phyloP scores from a whole-genome alignment of 1,140 invertebrate genomes.

The Ceratina japonica region DNA sequence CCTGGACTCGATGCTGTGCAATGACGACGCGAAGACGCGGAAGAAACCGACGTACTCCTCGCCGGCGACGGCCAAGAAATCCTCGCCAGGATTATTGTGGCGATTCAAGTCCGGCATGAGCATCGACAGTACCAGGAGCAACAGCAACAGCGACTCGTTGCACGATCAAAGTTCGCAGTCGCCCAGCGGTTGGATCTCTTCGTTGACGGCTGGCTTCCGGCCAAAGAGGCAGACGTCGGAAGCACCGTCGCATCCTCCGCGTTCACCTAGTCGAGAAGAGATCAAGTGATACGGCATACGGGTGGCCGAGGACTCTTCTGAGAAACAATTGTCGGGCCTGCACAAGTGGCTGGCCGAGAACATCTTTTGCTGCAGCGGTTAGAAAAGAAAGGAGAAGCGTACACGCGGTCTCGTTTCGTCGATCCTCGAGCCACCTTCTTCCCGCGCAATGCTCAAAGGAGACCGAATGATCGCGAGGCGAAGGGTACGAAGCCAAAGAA shows the following conservation, averaged over 20 bases:
- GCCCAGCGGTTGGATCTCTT: slow-evolving; percentile 75
- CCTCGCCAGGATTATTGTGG: slow-evolving; percentile 71
- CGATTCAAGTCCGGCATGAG: slow-evolving; percentile 77
- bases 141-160: slow-evolving; percentile 75
- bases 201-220: slow-evolving; percentile 75
- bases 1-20: slow-evolving; percentile 76
- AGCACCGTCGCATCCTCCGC: slow-evolving; percentile 58
- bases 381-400: slow-evolving; percentile 11
- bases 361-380: slow-evolving; percentile 72
- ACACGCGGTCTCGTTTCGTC: slow-evolving; percentile 5
- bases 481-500: not conserved
- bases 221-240: slow-evolving; percentile 70
- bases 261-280: slow-evolving; percentile 66
- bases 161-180: slow-evolving; percentile 70
- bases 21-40: slow-evolving; percentile 64
- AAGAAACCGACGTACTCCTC: slow-evolving; percentile 71
- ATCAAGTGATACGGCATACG: slow-evolving; percentile 74
- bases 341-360: slow-evolving; percentile 72
- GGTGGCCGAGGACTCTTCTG: slow-evolving; percentile 60
- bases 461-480: no score
- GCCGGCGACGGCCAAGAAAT: slow-evolving; percentile 70
- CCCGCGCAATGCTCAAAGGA: not conserved
- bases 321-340: slow-evolving; percentile 56
- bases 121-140: slow-evolving; percentile 74
- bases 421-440: slow-evolving; percentile 13